These are phyloP conservation scores for Limenitis camilla DNA, from an alignment of 2,888 invertebrate genomes.

Conservation along the genomic window DNA sequence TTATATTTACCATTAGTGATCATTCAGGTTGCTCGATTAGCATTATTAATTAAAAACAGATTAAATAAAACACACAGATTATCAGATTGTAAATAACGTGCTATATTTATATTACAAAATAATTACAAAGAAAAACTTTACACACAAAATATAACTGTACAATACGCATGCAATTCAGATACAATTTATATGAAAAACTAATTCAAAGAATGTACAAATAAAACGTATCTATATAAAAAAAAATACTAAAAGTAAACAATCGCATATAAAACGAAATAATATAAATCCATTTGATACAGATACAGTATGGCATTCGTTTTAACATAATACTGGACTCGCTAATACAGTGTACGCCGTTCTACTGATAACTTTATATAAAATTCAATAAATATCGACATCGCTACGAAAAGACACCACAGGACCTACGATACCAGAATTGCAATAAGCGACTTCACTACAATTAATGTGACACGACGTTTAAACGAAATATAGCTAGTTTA, in stretches of 20 bases:
- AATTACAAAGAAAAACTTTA: conserved; percentile 70
- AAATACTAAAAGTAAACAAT: conserved; percentile 55
- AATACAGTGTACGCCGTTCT: conserved; percentile 66
- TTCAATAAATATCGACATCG: conserved; percentile 31
- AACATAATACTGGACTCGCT: conserved; percentile 72
- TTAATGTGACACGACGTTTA: conserved; percentile 35
- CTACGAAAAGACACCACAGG: conserved; percentile 20
- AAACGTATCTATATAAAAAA: conserved; percentile 42
- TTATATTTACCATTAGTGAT: no score
- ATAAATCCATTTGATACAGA: conserved; percentile 63
- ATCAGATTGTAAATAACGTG: conserved; percentile 70
- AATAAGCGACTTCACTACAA: conserved; percentile 20
- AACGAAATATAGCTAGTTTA: conserved; percentile 48
- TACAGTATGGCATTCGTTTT: conserved; percentile 68
- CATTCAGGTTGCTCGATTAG: no score
- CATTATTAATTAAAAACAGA: neutral
- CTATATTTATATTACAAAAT: conserved; percentile 74
- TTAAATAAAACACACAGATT: conserved; percentile 31
- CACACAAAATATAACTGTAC: conserved; percentile 70
- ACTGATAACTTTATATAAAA: conserved; percentile 23
- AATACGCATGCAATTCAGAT: conserved; percentile 61
- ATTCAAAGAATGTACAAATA: conserved; percentile 59
- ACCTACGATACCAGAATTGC: conserved; percentile 19
- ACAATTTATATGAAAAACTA: conserved; percentile 50
- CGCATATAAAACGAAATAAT: conserved; percentile 51